Evolutionary conservation across 2,888 invertebrate genomes (phyloP), one percentile per base, ranked within the genome.

Genomic region (Drosophila anomelani): DNA sequence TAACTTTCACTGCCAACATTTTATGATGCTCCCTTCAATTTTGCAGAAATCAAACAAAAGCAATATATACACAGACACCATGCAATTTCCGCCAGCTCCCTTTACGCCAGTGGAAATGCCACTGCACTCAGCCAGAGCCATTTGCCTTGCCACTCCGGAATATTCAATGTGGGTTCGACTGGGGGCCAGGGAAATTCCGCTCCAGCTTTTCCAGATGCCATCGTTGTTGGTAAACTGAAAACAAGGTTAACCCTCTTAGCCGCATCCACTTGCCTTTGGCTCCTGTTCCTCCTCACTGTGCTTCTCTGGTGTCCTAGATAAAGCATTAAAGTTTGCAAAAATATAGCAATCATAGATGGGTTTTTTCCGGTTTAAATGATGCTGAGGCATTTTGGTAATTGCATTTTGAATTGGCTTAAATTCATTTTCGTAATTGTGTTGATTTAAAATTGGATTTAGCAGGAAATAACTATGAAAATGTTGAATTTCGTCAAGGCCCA

Each of bases 31-130:
- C 17, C 15, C 41, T 34, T 61, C 43, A 49, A 51, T 44, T 51
- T 13, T 15, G 15, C 43, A 57, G 23, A 49, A 46, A 68, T 64
- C 62, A 56, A 49, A 38, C 41, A 49, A 43, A 49, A 51, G 43
- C 66, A 39, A 44, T 23, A 26, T 32, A 38, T n/a, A 38, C 10
- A 15, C 47, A n/a, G 49, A 46, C 49, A 23, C 41, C 29, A 29
- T 26, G 68, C 72, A 81, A 78, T 75, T 78, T 81, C 76, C 71
- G 74, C 26, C 53, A 20, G 44, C 62, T 55, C 10, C 55, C 23
- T 55, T 56, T 59, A 29, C 26, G 26, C 29, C 32, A 29, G 13
- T 34, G 34, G 34, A 61, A 63, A 55, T 56, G 53, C 61, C 44
- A 57, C 49, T 74, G 79, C 77, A 73, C 39, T 72, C 66, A 63